These are phyloP conservation scores for Polyommatus icarus DNA, from an alignment of 2,888 invertebrate species.

Conservation along the genomic window DNA sequence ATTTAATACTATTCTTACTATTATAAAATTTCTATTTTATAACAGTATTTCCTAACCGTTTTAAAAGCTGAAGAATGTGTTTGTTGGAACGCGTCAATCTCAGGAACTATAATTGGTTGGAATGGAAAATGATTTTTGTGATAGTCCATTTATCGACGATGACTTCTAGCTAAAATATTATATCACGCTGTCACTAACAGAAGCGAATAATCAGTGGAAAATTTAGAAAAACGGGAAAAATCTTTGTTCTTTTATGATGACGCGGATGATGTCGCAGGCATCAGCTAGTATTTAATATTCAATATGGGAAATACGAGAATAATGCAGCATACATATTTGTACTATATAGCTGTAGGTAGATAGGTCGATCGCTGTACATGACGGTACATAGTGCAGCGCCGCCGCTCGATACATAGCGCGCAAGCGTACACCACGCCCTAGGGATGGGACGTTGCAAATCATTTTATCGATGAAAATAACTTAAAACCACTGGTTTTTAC, in stretches of 20 bases:
- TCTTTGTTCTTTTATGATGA: not conserved
- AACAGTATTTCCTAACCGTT: too few relatives aligned
- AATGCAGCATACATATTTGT: not conserved
- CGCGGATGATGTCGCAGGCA: not conserved
- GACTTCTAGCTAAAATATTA: too few relatives aligned
- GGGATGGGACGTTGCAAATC: not conserved
- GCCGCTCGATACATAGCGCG: slow-evolving; percentile 69
- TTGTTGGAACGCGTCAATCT: not conserved
- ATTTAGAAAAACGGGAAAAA: too few relatives aligned
- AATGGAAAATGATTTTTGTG: not conserved
- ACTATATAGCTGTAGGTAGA: not conserved
- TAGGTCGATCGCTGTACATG: not conserved
- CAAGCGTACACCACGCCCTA: slow-evolving; percentile 59
- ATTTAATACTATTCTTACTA: too few relatives aligned
- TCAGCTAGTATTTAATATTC: not conserved
- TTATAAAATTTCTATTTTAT: not conserved
- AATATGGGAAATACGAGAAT: not conserved
- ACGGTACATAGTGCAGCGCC: slow-evolving; percentile 31
- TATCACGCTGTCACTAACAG: not conserved
- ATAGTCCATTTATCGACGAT: not conserved
- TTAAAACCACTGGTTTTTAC: not conserved
- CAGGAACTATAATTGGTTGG: not conserved
- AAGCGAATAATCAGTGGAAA: not conserved
- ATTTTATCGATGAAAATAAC: not conserved
- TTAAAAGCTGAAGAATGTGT: not conserved